phyloP scores from a whole-genome alignment of 1,140 invertebrate species.

The Drosophila orosa region DNA sequence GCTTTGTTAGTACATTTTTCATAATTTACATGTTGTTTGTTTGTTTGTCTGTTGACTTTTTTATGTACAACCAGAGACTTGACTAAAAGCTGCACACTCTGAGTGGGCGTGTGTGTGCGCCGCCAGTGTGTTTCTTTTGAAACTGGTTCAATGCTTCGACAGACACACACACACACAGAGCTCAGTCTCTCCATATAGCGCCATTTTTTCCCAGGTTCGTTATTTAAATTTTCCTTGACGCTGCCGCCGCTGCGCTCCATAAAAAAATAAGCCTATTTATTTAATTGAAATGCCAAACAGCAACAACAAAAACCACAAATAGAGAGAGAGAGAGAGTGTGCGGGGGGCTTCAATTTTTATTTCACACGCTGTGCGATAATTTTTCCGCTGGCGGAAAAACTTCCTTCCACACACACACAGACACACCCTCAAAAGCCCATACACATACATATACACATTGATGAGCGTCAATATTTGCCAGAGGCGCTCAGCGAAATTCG shows the following conservation, averaged over 20 bases:
- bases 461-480: conserved; percentile 72
- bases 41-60: conserved; percentile 80
- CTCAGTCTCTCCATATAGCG: conserved; percentile 4
- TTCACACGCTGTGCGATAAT: conserved; percentile 66
- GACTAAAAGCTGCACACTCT: conserved; percentile 69
- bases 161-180: conserved; percentile 32
- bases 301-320: conserved; percentile 33
- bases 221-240: conserved; percentile 74
- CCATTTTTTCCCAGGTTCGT: conserved; percentile 52
- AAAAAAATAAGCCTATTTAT: conserved; percentile 81
- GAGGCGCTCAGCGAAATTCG: conserved; percentile 54
- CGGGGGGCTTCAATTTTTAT: conserved; percentile 34
- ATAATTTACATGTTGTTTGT: conserved; percentile 79
- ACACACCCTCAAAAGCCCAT: background rate
- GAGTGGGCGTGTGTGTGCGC: conserved; percentile 6
- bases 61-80: conserved; percentile 77
- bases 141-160: conserved; percentile 67
- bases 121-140: conserved; percentile 40
- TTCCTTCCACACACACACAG: conserved; percentile 18
- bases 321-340: background rate
- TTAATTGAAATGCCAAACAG: conserved; percentile 74
- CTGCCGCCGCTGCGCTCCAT: conserved; percentile 27
- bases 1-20: conserved; percentile 81
- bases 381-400: conserved; percentile 56
- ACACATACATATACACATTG: conserved; percentile 19